Evolutionary conservation across 2,113 vertebrate species (phyloP).

Genomic region (Scalopus aquaticus): DNA sequence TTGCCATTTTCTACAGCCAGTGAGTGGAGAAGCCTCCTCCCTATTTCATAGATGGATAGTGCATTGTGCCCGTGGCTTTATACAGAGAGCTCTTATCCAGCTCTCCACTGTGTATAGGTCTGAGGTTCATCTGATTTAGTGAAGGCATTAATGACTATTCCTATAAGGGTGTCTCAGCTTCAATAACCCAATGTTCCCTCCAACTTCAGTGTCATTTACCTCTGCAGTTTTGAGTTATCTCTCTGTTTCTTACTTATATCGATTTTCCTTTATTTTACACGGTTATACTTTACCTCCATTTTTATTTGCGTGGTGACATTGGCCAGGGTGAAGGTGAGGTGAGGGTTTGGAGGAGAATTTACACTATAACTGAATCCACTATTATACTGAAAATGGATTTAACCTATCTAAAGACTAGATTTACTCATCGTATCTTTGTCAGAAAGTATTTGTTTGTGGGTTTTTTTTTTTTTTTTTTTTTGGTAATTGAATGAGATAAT

Average conservation of each 20-base stretch:
- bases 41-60: background rate
- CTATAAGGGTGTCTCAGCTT: background rate
- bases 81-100: background rate
- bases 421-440: background rate
- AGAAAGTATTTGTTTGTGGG: background rate
- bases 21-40: background rate
- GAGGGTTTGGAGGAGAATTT: background rate
- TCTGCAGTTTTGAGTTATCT: background rate
- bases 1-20: background rate
- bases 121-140: background rate
- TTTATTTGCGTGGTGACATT: background rate
- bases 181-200: background rate
- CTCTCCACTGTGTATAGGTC: background rate
- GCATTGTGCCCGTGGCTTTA: background rate
- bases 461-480: too few relatives aligned
- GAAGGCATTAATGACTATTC: background rate
- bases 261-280: background rate
- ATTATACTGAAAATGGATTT: background rate
- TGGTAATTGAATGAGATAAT: background rate
- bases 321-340: background rate
- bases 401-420: background rate
- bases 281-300: background rate
- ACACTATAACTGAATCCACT: background rate
- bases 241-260: background rate
- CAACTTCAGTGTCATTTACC: background rate